These are phyloP conservation scores for Neostethus bicornis DNA, from an alignment of 2,797 vertebrate species.

Conservation along the genomic window DNA sequence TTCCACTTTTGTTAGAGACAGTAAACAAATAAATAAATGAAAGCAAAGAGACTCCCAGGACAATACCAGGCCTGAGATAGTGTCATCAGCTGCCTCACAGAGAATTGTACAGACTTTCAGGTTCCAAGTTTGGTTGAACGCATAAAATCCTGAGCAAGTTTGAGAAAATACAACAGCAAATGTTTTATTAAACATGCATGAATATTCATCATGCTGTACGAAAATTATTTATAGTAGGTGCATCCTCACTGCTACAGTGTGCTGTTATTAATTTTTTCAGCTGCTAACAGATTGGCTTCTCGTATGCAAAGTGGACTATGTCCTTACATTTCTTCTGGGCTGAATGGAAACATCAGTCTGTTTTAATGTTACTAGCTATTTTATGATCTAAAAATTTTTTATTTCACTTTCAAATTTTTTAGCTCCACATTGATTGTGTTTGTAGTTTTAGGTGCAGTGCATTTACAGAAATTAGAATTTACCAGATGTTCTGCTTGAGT, in stretches of 20 bases:
- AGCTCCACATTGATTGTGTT: not conserved
- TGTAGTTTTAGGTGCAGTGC: not conserved
- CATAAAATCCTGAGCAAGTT: not conserved
- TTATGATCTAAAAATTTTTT: not conserved
- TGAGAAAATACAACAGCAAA: not conserved
- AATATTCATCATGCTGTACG: too few relatives aligned
- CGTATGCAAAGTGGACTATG: conserved; percentile 5
- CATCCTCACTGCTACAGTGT: too few relatives aligned
- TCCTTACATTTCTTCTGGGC: not conserved
- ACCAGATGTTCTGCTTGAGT: not conserved
- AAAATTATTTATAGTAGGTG: too few relatives aligned
- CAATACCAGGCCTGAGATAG: conserved; percentile 8
- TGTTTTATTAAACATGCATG: not conserved
- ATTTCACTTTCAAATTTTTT: not conserved
- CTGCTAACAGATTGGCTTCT: not conserved
- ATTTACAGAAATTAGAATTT: not conserved
- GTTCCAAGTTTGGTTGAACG: not conserved
- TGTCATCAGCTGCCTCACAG: conserved; percentile 5
- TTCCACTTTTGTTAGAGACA: conserved; percentile 22
- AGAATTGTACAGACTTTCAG: conserved; percentile 10
- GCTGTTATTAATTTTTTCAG: conserved; percentile 4
- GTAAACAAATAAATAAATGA: conserved; percentile 44
- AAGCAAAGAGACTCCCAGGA: conserved; percentile 18
- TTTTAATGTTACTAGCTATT: not conserved
- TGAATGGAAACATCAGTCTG: conserved; percentile 12